Percentiles rank a stretch among this genome's conserved stretches.
Evolutionary conservation across 2,888 invertebrate species (phyloP).

Genomic region (Barypeithes pellucidus): DNA sequence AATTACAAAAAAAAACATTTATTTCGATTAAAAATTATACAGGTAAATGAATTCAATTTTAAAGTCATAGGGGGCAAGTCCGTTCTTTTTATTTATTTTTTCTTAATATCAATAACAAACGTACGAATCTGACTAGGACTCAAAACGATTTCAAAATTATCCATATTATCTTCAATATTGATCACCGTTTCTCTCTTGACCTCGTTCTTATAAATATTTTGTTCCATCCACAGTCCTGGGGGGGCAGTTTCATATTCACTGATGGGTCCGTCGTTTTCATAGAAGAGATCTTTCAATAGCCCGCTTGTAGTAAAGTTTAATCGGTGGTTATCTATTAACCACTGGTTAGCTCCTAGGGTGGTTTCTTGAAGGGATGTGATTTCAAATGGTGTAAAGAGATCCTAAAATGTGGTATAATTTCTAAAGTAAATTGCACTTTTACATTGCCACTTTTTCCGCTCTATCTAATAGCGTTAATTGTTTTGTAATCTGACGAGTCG

Average conservation of each 20-base stretch:
- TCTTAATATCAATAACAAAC: slow-evolving; percentile 71
- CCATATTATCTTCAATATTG: slow-evolving; percentile 51
- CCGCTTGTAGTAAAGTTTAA: slow-evolving; percentile 58
- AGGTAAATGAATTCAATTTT: too few relatives aligned
- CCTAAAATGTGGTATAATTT: too few relatives aligned
- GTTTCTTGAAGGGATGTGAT: slow-evolving; percentile 68
- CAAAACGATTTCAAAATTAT: slow-evolving; percentile 71
- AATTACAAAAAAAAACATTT: too few relatives aligned
- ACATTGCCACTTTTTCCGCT: too few relatives aligned
- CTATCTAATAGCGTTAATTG: too few relatives aligned
- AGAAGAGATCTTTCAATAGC: slow-evolving; percentile 58
- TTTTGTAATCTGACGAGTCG: too few relatives aligned
- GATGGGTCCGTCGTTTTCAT: slow-evolving; percentile 29
- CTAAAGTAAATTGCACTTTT: too few relatives aligned
- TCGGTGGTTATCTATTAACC: slow-evolving; percentile 72
- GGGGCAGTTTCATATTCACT: slow-evolving; percentile 4
- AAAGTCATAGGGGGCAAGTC: too few relatives aligned
- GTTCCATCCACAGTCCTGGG: slow-evolving; percentile 41
- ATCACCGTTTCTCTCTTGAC: slow-evolving; percentile 47
- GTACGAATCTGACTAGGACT: slow-evolving; percentile 84
- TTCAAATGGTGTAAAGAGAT: slow-evolving; percentile 68
- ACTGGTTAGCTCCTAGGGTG: slow-evolving; percentile 72
- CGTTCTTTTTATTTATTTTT: slow-evolving; percentile 13
- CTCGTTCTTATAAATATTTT: slow-evolving; percentile 33
- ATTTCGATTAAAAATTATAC: too few relatives aligned